phyloP scores from a whole-genome alignment of 2,888 invertebrate genomes.

The Cataglyphis altisquamis region DNA sequence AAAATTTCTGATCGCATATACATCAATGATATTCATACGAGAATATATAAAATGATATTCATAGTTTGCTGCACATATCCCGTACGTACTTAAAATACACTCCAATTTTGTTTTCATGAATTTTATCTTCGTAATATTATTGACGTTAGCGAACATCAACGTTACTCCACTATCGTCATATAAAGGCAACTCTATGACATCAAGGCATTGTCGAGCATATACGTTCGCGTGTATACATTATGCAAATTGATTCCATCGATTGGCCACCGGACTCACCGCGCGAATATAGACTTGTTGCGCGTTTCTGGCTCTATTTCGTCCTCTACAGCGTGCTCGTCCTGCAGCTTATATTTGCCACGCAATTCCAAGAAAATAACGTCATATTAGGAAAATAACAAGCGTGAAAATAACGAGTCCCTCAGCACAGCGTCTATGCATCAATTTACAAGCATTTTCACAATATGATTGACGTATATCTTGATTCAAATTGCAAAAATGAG shows the following conservation, averaged over 20 bases:
- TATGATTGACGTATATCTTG: conserved; percentile 12
- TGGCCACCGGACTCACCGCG: conserved; percentile 56
- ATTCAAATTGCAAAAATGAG: neutral
- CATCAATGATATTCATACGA: neutral
- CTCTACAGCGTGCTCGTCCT: conserved; percentile 38
- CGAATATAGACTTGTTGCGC: conserved; percentile 65
- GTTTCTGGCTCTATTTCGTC: conserved; percentile 58
- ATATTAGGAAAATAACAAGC: conserved; percentile 36
- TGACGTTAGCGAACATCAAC: conserved; percentile 34
- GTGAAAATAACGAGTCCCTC: conserved; percentile 26
- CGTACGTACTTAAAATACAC: conserved; percentile 5
- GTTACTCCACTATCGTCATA: conserved; percentile 46
- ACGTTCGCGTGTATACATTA: conserved; percentile 76
- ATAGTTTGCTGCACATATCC: neutral
- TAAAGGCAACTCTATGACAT: conserved; percentile 57
- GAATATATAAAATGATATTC: neutral
- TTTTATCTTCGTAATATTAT: conserved; percentile 52
- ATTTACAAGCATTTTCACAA: conserved; percentile 45
- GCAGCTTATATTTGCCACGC: conserved; percentile 52
- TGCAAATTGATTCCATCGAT: conserved; percentile 79
- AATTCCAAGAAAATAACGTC: conserved; percentile 64
- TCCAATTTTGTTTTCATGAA: neutral
- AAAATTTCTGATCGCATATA: neutral
- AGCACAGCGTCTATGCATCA: neutral
- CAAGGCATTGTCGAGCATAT: conserved; percentile 66